phyloP scores from a whole-genome alignment of 2,888 invertebrate species.

The Ceratothoa steindachneri region DNA sequence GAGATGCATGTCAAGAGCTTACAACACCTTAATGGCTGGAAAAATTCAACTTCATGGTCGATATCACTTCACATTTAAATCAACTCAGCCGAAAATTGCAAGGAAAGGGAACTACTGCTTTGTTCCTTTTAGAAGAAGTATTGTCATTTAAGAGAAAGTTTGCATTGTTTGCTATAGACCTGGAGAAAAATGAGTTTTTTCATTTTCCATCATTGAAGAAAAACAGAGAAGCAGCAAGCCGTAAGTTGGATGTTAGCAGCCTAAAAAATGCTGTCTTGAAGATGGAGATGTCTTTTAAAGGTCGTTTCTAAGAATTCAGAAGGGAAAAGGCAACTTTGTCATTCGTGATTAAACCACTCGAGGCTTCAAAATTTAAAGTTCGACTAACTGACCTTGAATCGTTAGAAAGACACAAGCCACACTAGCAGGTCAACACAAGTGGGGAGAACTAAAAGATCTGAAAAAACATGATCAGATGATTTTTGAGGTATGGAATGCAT shows the following conservation, averaged over 20 bases:
- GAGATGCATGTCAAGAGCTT: neutral
- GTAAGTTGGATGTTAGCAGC: neutral
- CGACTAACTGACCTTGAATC: neutral
- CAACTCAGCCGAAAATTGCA: neutral
- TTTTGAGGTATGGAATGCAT: neutral
- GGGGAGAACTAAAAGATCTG: neutral
- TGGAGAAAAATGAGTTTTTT: neutral
- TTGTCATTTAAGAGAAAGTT: neutral
- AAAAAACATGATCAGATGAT: neutral
- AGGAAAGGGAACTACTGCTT: neutral
- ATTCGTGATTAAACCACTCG: slow-evolving; percentile 6
- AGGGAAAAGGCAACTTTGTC: slow-evolving; percentile 11
- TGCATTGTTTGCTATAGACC: neutral
- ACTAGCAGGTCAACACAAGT: neutral
- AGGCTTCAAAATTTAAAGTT: neutral
- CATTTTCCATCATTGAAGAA: slow-evolving; percentile 4
- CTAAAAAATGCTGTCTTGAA: slow-evolving; percentile 7
- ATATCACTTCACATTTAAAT: neutral
- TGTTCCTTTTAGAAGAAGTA: neutral
- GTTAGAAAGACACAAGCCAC: neutral
- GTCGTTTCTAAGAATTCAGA: neutral
- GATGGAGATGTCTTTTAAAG: neutral
- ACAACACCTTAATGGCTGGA: neutral
- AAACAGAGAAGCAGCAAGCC: slow-evolving; percentile 5
- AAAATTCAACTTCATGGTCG: neutral